These are phyloP conservation scores for Xestoiulus laeticollis DNA, from an alignment of 2,888 invertebrate species.

Conservation along the genomic window DNA sequence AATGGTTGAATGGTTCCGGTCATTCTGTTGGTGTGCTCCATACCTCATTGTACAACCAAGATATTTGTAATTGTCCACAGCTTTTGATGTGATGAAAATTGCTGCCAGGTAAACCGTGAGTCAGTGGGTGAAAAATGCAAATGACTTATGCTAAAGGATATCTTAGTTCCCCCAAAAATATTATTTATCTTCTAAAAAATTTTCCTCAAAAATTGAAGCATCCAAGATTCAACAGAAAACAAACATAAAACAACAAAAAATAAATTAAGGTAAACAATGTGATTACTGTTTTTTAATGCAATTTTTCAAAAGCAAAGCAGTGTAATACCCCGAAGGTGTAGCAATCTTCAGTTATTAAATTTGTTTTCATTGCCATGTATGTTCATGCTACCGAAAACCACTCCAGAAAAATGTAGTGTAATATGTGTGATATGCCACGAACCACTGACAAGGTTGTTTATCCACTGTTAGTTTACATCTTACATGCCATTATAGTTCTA, in stretches of 20 bases:
- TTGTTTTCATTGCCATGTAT: not conserved
- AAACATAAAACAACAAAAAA: not conserved
- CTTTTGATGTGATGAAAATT: constrained; percentile 47
- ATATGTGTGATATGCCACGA: not conserved
- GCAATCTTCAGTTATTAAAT: not conserved
- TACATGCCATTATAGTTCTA: constrained; percentile 11
- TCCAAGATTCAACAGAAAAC: not conserved
- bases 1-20: not conserved
- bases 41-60: constrained; percentile 42
- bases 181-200: not conserved
- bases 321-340: not conserved
- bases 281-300: not conserved
- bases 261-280: not conserved
- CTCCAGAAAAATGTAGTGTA: not conserved
- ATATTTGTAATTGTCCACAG: constrained; percentile 45
- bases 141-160: constrained; percentile 20
- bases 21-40: constrained; percentile 43
- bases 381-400: not conserved
- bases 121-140: constrained; percentile 33
- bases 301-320: not conserved
- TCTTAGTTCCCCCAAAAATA: not conserved
- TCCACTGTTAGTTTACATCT: constrained; percentile 30
- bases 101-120: constrained; percentile 40
- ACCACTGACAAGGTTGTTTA: constrained; percentile 11
- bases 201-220: not conserved